These are phyloP conservation scores for Sardinella longiceps DNA, from an alignment of 2,797 vertebrate genomes.

Conservation along the genomic window DNA sequence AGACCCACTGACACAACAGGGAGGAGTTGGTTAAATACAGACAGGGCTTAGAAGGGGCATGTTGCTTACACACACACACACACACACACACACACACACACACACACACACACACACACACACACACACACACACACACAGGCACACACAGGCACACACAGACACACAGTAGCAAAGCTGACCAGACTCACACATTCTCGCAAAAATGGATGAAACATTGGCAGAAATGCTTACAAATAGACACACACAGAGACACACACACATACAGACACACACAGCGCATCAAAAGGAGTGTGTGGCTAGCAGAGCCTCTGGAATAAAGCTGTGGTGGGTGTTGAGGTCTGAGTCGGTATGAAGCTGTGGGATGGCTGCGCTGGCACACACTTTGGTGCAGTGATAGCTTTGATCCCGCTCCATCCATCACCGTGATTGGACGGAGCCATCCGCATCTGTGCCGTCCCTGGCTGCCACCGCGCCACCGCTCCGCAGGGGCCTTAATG, in stretches of 20 bases:
- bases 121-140: not conserved
- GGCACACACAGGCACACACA: not conserved
- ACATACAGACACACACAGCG: constrained; percentile 19
- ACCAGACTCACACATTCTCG: not conserved
- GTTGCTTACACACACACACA: not conserved
- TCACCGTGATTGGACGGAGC: constrained; percentile 71
- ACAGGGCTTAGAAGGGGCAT: not conserved
- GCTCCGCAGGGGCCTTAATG: constrained; percentile 51
- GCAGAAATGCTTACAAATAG: not conserved
- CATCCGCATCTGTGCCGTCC: constrained; percentile 70
- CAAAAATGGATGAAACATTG: not conserved
- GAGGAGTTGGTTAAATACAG: not conserved
- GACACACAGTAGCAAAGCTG: not conserved
- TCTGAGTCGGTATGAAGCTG: constrained; percentile 37
- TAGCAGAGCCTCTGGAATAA: not conserved
- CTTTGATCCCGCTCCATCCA: constrained; percentile 64
- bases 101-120: not conserved
- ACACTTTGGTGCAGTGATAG: constrained; percentile 46
- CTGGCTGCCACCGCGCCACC: constrained; percentile 55
- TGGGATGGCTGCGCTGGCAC: constrained; percentile 38
- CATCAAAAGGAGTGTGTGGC: constrained; percentile 50
- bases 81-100: not conserved
- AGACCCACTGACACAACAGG: too few species aligned
- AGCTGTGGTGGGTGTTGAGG: not conserved
- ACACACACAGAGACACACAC: not conserved